phyloP scores from a whole-genome alignment of 2,113 vertebrate species.

The Dipodomys ordii region DNA sequence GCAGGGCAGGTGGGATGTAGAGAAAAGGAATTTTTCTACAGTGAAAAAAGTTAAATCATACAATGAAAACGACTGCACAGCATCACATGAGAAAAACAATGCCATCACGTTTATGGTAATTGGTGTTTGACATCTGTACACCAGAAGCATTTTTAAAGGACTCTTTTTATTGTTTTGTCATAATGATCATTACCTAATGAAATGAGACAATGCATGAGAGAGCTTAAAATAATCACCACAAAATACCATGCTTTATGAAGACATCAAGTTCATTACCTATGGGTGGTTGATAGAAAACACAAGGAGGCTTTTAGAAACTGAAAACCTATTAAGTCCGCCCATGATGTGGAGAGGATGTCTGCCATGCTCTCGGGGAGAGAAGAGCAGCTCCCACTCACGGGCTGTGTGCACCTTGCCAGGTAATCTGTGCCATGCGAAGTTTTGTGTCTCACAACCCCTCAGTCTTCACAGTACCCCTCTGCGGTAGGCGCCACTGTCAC shows the following conservation, averaged over 20 bases:
- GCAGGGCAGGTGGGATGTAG: neutral
- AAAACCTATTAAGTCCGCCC: neutral
- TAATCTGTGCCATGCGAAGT: neutral
- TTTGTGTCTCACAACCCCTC: neutral
- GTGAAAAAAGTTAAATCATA: neutral
- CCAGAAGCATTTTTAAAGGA: conserved; percentile 43
- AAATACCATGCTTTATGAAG: conserved; percentile 38
- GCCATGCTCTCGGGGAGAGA: neutral
- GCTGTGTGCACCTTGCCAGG: neutral
- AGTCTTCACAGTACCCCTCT: neutral
- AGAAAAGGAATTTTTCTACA: neutral
- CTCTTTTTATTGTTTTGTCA: conserved; percentile 53
- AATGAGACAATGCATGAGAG: conserved; percentile 50
- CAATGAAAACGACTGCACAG: conserved; percentile 10
- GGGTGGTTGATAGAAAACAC: neutral
- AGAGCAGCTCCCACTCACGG: neutral
- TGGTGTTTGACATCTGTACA: neutral
- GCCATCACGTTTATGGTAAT: neutral
- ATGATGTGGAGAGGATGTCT: neutral
- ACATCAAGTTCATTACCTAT: conserved; percentile 37
- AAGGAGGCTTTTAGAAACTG: neutral
- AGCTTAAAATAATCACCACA: conserved; percentile 53
- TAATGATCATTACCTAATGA: conserved; percentile 30
- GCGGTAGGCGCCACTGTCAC: neutral
- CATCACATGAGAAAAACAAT: neutral